A percentile compares a stretch with the other conserved stretches of the same genome.
Evolutionary conservation across 2,888 invertebrate genomes (phyloP).

Genomic region (Hesperia comma): DNA sequence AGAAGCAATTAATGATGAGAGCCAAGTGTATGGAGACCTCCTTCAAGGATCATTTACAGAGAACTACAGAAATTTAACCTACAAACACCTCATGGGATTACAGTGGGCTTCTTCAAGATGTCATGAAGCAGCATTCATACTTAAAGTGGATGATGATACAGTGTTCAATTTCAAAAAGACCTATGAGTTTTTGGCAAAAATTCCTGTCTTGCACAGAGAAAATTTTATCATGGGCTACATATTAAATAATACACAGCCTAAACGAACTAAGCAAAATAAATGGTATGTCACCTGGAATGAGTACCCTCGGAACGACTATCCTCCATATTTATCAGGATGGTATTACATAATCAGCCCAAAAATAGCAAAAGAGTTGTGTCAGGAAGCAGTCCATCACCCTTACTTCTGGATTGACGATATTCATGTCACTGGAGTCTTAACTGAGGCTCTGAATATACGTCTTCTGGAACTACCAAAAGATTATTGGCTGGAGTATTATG

Average conservation of each 20-base stretch:
- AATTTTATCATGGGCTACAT: conserved; percentile 86
- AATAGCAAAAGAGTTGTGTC: conserved; percentile 83
- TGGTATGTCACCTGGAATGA: conserved; percentile 91
- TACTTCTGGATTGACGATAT: conserved; percentile 98
- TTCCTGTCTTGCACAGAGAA: conserved; percentile 47
- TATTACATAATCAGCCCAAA: conserved; percentile 89
- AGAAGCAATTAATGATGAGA: conserved; percentile 85
- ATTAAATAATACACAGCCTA: conserved; percentile 85
- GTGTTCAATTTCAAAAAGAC: conserved; percentile 87
- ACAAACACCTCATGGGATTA: conserved; percentile 92
- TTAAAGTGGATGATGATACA: conserved; percentile 93
- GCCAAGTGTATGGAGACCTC: conserved; percentile 86
- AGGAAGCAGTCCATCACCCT: conserved; percentile 79
- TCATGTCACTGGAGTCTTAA: conserved; percentile 91
- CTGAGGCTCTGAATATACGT: conserved; percentile 82
- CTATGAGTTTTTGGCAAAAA: conserved; percentile 50
- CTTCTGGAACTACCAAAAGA: conserved; percentile 82
- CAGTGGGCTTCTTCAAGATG: conserved; percentile 89
- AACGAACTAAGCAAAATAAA: conserved; percentile 87
- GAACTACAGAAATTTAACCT: conserved; percentile 91
- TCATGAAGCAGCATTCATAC: conserved; percentile 83
- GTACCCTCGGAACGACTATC: conserved; percentile 85
- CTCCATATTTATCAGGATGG: conserved; percentile 93
- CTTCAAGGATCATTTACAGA: conserved; percentile 91
- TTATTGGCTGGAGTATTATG: conserved; percentile 88